Evolutionary conservation across 2,797 vertebrate genomes (phyloP), one percentile per base, ranked within the genome.

Genomic region (Sphenopsis melanotis): DNA sequence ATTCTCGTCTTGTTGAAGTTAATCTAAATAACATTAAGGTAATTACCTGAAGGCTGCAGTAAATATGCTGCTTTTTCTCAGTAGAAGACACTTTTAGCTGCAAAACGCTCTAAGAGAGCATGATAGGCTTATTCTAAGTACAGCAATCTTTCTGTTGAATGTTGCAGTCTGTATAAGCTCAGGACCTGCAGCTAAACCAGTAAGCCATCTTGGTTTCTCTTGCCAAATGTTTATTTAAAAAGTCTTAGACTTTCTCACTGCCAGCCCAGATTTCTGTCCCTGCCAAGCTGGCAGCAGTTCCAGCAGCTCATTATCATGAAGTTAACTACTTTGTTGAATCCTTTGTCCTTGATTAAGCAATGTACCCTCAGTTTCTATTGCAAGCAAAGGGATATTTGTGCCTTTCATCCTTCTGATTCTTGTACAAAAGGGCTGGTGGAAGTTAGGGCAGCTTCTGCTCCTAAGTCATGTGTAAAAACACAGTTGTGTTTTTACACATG

Each of bases 21-120:
- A 99, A 99, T 97, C 98, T 99, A 87, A 99, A 99, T 98, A 99
- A 99, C 94, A 99, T 99, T 72, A 99, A 99, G 98, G 99, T 99
- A 98, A 88, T 89, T 70, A 6, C n/a, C 29, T 75, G 65, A 46
- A 44, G 11, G 7, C n/a, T 89, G 41, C 34, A 84, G n/a, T 84
- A 93, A 93, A 69, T 72, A 49, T 29, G 11, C 22, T 83, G 36
- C 22, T 47, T 90, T 66, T 95, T 78, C 56, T 83, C 20, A 34
- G 57, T 27, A 83, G 47, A 87, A 79, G 37, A 63, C 12, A 13
- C 39, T 75, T 77, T 1, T 61, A 84, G 36, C 29, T 90, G n/a
- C 36, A 72, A 8, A 93, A 77, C 16, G 74, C 7, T 66, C 1
- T 15, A 52, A 47, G 37, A 37, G 22, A 41, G 4, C n/a, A 14